Percentiles rank a stretch among this genome's conserved stretches.
phyloP scores from a whole-genome alignment of 2,888 invertebrate species.

The Pyralis farinalis region DNA sequence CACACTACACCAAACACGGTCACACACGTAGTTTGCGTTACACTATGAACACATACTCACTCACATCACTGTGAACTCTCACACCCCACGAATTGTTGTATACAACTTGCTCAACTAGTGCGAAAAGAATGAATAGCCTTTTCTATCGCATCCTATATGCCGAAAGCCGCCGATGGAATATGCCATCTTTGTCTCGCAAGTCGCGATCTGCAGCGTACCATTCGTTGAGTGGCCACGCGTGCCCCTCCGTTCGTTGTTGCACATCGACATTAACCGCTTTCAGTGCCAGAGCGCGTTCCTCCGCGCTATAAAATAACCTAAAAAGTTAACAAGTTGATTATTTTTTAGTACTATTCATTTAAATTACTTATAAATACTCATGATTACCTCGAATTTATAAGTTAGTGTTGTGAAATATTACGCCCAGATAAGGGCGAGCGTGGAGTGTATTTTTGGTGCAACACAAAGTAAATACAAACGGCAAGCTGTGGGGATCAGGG shows the following conservation, averaged over 20 bases:
- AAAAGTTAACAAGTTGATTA: slow-evolving; percentile 60
- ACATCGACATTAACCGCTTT: slow-evolving; percentile 77
- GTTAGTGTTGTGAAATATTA: slow-evolving; percentile 71
- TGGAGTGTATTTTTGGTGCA: slow-evolving; percentile 81
- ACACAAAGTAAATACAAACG: slow-evolving; percentile 85
- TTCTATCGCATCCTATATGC: slow-evolving; percentile 31
- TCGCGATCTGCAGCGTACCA: slow-evolving; percentile 34
- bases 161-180: slow-evolving; percentile 31
- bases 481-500: slow-evolving; percentile 98
- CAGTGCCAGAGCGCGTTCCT: slow-evolving; percentile 77
- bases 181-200: slow-evolving; percentile 47
- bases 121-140: slow-evolving; percentile 28
- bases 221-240: slow-evolving; percentile 52
- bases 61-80: no score
- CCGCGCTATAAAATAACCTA: slow-evolving; percentile 77
- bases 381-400: slow-evolving; percentile 73
- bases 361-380: slow-evolving; percentile 64
- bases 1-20: no score
- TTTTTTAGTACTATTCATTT: slow-evolving; percentile 57
- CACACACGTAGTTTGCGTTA: no score
- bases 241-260: slow-evolving; percentile 65
- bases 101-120: slow-evolving; percentile 8
- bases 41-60: no score
- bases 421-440: slow-evolving; percentile 67
- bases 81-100: no score